phyloP scores from a whole-genome alignment of 2,797 vertebrate species.

The Rhinophrynus dorsalis region DNA sequence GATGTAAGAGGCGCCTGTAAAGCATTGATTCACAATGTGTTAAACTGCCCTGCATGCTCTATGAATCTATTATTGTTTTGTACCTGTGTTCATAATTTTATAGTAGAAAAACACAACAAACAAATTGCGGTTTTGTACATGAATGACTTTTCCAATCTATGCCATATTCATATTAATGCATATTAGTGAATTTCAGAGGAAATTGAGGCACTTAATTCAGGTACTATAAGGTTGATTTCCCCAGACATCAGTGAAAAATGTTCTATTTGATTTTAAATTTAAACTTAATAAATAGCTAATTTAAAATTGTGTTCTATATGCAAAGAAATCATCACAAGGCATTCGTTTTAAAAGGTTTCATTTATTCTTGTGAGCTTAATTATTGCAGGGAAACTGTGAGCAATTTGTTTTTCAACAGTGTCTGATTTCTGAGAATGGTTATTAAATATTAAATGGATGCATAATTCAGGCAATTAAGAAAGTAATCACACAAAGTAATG shows the following conservation, averaged over 20 bases:
- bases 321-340: slow-evolving; percentile 96
- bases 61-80: background rate
- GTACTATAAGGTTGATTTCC: slow-evolving; percentile 90
- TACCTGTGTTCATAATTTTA: background rate
- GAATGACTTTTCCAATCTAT: background rate
- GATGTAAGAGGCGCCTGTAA: too few relatives aligned
- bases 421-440: slow-evolving; percentile 99
- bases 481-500: slow-evolving; percentile 99
- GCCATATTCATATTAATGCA: slow-evolving; percentile 58
- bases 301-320: slow-evolving; percentile 91
- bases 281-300: slow-evolving; percentile 99
- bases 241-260: slow-evolving; percentile 89
- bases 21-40: too few relatives aligned
- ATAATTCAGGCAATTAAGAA: slow-evolving; percentile 99
- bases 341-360: slow-evolving; percentile 97
- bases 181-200: slow-evolving; percentile 68
- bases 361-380: slow-evolving; percentile 99
- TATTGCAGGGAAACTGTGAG: slow-evolving; percentile 96
- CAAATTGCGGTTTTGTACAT: background rate
- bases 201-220: slow-evolving; percentile 76
- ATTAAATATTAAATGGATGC: slow-evolving; percentile 99
- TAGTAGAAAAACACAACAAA: background rate
- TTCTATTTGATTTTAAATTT: slow-evolving; percentile 89
- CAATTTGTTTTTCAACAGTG: slow-evolving; percentile 99
- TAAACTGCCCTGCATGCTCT: background rate